Conservation (phyloP, 2,113 vertebrate species). For the Poecilia latipinna region DNA sequence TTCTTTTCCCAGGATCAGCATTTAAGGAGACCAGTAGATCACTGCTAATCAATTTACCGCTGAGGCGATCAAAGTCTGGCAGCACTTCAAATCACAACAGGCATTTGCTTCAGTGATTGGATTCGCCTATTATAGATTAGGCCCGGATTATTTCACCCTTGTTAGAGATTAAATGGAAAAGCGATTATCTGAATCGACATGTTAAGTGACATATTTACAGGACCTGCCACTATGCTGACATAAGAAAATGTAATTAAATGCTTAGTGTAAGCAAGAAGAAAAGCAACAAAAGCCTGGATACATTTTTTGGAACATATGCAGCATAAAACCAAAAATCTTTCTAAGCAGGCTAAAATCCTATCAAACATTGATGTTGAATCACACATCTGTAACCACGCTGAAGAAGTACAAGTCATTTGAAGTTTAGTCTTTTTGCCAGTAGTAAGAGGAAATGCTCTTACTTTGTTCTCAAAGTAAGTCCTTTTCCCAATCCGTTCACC, state of each 20-base stretch:
- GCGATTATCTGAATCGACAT: constrained; percentile 57
- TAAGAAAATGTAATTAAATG: constrained; percentile 30
- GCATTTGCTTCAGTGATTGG: constrained; percentile 60
- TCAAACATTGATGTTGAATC: constrained; percentile 6
- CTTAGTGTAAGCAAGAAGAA: constrained; percentile 9
- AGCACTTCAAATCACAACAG: constrained; percentile 54
- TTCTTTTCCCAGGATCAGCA: constrained; percentile 63
- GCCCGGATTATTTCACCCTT: constrained; percentile 66
- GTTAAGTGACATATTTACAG: constrained; percentile 60
- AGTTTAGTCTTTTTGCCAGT: background rate
- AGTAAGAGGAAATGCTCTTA: constrained; percentile 17
- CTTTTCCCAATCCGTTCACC: too few species aligned
- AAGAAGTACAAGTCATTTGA: background rate
- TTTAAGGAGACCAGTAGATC: constrained; percentile 61
- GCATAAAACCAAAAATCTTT: background rate
- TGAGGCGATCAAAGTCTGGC: constrained; percentile 65
- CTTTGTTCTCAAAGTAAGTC: constrained; percentile 20
- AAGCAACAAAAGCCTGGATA: constrained; percentile 4
- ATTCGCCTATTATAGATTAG: constrained; percentile 69
- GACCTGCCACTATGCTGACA: constrained; percentile 36
- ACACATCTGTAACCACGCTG: background rate
- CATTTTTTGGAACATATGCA: constrained; percentile 8
- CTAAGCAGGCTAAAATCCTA: constrained; percentile 12
- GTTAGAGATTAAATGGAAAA: constrained; percentile 68
- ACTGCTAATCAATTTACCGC: constrained; percentile 72